Base-by-base conservation (phyloP, 2,797 vertebrate species). In the Mormyrops attenuatus region DNA sequence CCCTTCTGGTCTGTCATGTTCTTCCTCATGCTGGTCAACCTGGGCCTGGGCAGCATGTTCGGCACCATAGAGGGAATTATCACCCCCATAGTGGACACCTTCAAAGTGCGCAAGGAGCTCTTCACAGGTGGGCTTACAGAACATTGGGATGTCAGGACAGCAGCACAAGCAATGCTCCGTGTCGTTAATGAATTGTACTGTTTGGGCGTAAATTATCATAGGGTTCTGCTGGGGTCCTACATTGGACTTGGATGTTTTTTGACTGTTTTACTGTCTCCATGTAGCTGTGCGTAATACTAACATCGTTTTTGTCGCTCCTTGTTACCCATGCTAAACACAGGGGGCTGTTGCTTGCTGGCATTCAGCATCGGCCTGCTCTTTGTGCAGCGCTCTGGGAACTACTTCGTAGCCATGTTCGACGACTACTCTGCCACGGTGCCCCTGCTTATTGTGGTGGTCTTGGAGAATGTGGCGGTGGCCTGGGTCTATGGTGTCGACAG, bases 1-100 rank as follows among this genome's bases (percentile, higher is more conserved):
- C 98, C 98, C 0, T 99, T 99, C 96, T 99, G 98, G 98, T 99
- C 98, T 0, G 98, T 99, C 89, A 98, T 99, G 98, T 99, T 99
- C 93, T 99, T 99, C 93, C 97, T 99, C 91, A 99, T 99, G 98
- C 92, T 99, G 93, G 95, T 99, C 34, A 99, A 99, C 93, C 91
- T 99, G 60, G 98, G 98, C 22, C 97, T 99, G 44, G 98, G 98
- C 91, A 99, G 98, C 94, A 99, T 99, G 98, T 99, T 99, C 91
- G 98, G 98, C 91, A 99, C 97, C 90, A 98, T 99, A 30, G 98
- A 99, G 96, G 98, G 98, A 13, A 99, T 99, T 92, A 97, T 98
- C 91, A 99, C 98, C 0, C 98, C 98, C 0, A 93, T 99, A 55
- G 96, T 99, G 34, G 98, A 99, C 92, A 97, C 97, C 0, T 98